Conservation (phyloP, 2,888 invertebrate species). For the Megastigmus dorsalis region DNA sequence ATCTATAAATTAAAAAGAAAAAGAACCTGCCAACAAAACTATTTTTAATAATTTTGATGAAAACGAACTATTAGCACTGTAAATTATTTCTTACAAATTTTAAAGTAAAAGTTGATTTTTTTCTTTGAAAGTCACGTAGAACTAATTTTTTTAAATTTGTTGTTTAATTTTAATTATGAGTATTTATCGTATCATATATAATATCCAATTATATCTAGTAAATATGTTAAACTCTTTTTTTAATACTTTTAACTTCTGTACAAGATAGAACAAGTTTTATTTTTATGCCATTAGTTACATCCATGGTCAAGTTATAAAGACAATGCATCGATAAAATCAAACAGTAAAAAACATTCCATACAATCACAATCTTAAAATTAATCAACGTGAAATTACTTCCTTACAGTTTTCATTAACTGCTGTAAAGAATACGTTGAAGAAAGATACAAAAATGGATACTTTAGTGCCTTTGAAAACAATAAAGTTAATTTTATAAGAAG, state of each 20-base stretch:
- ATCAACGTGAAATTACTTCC: constrained; percentile 36
- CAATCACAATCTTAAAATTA: constrained; percentile 46
- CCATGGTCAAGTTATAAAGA: constrained; percentile 23
- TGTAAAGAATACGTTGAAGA: constrained; percentile 29
- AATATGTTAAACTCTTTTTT: constrained; percentile 43
- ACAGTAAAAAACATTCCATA: constrained; percentile 37
- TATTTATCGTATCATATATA: constrained; percentile 31
- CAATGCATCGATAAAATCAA: constrained; percentile 38
- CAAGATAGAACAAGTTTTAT: constrained; percentile 40
- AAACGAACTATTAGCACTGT: background rate
- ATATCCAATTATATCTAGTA: constrained; percentile 29
- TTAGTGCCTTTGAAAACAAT: constrained; percentile 21
- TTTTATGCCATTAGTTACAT: constrained; percentile 8
- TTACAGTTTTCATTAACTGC: background rate
- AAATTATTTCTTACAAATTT: background rate
- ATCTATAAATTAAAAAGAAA: background rate
- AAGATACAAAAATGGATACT: constrained; percentile 4
- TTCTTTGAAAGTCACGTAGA: no score
- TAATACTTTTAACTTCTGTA: constrained; percentile 49
- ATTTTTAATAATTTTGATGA: background rate
- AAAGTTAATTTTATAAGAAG: background rate
- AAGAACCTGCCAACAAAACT: background rate
- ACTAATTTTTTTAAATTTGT: background rate
- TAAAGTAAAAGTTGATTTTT: no score
- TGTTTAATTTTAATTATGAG: constrained; percentile 6